A percentile compares a stretch with the other conserved stretches of the same genome.
These are phyloP conservation scores for Alosa sapidissima DNA, from an alignment of 2,797 vertebrate genomes.

Conservation along the genomic window DNA sequence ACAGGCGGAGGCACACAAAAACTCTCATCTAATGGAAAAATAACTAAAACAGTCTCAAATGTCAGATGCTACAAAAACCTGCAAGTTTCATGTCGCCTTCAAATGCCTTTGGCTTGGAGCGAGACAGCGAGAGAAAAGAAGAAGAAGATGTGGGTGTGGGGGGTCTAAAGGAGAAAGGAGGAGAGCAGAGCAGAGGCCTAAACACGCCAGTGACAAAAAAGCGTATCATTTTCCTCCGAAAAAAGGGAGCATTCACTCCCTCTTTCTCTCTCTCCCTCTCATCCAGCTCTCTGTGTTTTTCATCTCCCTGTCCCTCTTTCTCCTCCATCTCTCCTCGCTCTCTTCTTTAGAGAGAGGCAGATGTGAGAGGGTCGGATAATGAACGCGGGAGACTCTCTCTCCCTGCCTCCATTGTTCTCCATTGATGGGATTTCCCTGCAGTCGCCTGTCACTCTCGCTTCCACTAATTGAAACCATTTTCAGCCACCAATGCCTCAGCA, in stretches of 20 bases:
- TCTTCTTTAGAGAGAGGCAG: slow-evolving; percentile 55
- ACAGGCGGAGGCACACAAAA: slow-evolving; percentile 1
- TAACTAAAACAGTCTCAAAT: slow-evolving; percentile 67
- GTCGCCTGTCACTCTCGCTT: slow-evolving; percentile 64
- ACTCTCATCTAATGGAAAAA: slow-evolving; percentile 54
- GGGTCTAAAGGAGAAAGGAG: slow-evolving; percentile 52
- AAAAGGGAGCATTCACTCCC: slow-evolving; percentile 48
- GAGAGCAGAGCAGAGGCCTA: slow-evolving; percentile 47
- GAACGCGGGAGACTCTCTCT: slow-evolving; percentile 61
- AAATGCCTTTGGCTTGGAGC: slow-evolving; percentile 60
- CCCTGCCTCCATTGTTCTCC: slow-evolving; percentile 58
- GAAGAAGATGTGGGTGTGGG: not conserved
- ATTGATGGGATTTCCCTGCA: slow-evolving; percentile 47
- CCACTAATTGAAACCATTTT: slow-evolving; percentile 75
- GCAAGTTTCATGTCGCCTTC: slow-evolving; percentile 66
- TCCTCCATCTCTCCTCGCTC: slow-evolving; percentile 43
- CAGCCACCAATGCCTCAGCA: slow-evolving; percentile 46
- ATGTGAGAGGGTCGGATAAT: slow-evolving; percentile 67
- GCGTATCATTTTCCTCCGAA: slow-evolving; percentile 63
- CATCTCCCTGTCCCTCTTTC: slow-evolving; percentile 20
- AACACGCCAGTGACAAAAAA: slow-evolving; percentile 55
- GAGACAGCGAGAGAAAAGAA: slow-evolving; percentile 18
- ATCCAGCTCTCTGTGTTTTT: slow-evolving; percentile 29
- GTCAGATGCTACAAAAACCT: slow-evolving; percentile 73
- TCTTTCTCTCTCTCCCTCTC: slow-evolving; percentile 22